These are phyloP conservation scores for Chloroclysta siterata DNA, from an alignment of 2,888 invertebrate species.

Conservation along the genomic window DNA sequence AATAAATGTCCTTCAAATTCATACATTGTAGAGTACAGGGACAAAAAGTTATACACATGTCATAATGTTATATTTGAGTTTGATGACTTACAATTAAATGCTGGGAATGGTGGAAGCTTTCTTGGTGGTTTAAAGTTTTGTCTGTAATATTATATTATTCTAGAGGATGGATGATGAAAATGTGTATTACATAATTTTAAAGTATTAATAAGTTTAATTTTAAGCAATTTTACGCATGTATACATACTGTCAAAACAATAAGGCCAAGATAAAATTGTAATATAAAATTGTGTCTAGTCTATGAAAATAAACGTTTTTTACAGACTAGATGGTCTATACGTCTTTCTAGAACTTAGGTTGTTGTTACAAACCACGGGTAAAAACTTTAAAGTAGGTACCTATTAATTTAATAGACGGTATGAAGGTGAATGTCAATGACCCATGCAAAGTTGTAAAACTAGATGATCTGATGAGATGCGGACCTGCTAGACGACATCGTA, in stretches of 20 bases:
- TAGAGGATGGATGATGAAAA: background rate
- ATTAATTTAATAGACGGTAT: background rate
- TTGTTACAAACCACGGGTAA: too few species aligned
- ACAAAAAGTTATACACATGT: constrained; percentile 57
- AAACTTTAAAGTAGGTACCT: too few species aligned
- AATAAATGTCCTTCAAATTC: constrained; percentile 61
- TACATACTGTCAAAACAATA: too few species aligned
- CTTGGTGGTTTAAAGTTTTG: constrained; percentile 76
- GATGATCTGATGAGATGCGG: constrained; percentile 22
- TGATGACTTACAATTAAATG: constrained; percentile 65
- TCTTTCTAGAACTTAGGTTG: too few species aligned
- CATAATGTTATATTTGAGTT: constrained; percentile 72
- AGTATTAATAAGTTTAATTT: background rate
- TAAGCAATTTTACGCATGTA: too few species aligned
- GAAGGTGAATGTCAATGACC: constrained; percentile 36
- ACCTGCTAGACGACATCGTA: constrained; percentile 33
- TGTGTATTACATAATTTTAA: background rate
- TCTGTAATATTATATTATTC: constrained; percentile 52
- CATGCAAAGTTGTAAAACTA: constrained; percentile 36
- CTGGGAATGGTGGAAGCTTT: constrained; percentile 70
- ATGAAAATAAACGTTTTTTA: too few species aligned
- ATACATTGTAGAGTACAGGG: constrained; percentile 74
- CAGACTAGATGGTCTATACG: too few species aligned
- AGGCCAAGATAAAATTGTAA: too few species aligned
- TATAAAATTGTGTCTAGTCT: too few species aligned